Evolutionary conservation across 2,888 invertebrate genomes (phyloP).

Genomic region (Atethmia centrago): DNA sequence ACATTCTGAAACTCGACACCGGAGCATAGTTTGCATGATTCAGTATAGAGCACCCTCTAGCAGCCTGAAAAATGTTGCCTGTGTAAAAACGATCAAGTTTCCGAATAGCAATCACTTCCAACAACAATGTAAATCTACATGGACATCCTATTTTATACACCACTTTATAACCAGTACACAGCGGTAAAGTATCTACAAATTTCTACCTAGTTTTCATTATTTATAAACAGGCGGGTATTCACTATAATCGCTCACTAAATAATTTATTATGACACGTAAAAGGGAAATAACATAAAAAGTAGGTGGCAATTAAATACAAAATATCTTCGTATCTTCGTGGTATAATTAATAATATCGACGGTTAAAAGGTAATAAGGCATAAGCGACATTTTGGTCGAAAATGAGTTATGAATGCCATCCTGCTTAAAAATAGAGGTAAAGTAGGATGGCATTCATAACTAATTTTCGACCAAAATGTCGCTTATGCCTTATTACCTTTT

Average conservation of each 20-base stretch:
- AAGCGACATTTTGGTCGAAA: too few relatives aligned
- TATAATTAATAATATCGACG: neutral
- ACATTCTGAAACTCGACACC: neutral
- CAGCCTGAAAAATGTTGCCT: neutral
- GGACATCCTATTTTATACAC: too few relatives aligned
- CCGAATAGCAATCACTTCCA: neutral
- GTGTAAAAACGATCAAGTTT: neutral
- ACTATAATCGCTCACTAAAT: neutral
- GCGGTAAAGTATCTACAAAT: neutral
- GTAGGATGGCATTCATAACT: too few relatives aligned
- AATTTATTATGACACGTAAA: slow-evolving; percentile 23
- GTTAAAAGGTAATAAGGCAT: too few relatives aligned
- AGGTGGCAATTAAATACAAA: slow-evolving; percentile 5
- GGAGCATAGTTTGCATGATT: neutral
- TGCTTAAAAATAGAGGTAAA: too few relatives aligned
- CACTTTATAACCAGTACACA: neutral
- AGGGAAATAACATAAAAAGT: slow-evolving; percentile 46
- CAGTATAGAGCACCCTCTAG: neutral
- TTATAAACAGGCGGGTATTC: slow-evolving; percentile 22
- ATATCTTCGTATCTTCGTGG: neutral
- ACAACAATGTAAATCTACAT: neutral
- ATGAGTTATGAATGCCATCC: too few relatives aligned
- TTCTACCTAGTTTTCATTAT: neutral
- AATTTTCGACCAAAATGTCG: too few relatives aligned
- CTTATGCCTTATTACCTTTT: too few relatives aligned